These are phyloP conservation scores for Gavialis gangeticus DNA, from an alignment of 2,113 vertebrate species.

Conservation along the genomic window DNA sequence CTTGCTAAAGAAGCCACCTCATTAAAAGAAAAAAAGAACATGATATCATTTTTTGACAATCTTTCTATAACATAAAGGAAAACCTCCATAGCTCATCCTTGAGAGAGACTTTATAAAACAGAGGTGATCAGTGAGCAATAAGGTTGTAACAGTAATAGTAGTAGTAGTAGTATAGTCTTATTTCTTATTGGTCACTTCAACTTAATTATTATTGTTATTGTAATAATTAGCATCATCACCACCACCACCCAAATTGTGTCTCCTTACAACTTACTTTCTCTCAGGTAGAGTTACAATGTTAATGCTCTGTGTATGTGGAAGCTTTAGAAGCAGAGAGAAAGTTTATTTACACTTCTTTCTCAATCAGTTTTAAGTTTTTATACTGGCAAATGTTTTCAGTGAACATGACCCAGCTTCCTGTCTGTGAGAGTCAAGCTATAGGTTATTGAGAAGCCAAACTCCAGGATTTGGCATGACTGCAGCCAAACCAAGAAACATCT, in stretches of 20 bases:
- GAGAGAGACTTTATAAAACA: constrained; percentile 19
- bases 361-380: neutral
- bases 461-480: neutral
- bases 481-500: neutral
- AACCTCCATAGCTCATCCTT: neutral
- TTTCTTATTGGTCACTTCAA: constrained; percentile 21
- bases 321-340: neutral
- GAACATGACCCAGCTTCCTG: neutral
- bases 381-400: neutral
- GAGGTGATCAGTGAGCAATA: neutral
- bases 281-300: too few relatives aligned
- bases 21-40: neutral
- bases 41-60: neutral
- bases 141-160: neutral
- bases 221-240: too few relatives aligned
- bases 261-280: neutral
- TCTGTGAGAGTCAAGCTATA: neutral
- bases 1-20: neutral
- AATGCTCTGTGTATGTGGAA: neutral
- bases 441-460: neutral
- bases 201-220: too few relatives aligned
- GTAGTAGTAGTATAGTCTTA: neutral
- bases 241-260: neutral
- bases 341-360: neutral
- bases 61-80: constrained; percentile 28